phyloP scores from a whole-genome alignment of 37 sponge, comb jelly and placozoan genomes.

The Haliclona indistincta region DNA sequence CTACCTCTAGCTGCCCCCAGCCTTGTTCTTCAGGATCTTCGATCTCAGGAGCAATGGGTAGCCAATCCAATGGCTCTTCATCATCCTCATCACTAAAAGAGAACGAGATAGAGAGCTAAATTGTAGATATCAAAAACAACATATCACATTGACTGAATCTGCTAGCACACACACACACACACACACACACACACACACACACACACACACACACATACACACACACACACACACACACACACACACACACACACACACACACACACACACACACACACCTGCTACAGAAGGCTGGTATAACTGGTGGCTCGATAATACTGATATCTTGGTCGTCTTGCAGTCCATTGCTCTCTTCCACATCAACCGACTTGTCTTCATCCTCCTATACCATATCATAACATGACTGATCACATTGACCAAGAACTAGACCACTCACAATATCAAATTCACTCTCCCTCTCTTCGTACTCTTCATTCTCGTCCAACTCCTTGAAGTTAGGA shows the following conservation, averaged over 20 bases:
- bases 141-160: slow-evolving; percentile 35
- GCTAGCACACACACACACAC: slow-evolving; percentile 1
- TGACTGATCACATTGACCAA: too few relatives aligned
- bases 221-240: background rate
- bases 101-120: too few relatives aligned
- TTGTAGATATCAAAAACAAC: too few relatives aligned
- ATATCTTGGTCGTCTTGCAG: slow-evolving; percentile 27
- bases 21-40: slow-evolving; percentile 97
- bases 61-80: slow-evolving; percentile 78
- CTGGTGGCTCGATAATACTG: slow-evolving; percentile 26
- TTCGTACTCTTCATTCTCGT: slow-evolving; percentile 96
- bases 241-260: too few relatives aligned
- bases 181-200: slow-evolving; percentile 4
- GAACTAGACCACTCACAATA: slow-evolving; percentile 61
- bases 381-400: slow-evolving; percentile 34
- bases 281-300: slow-evolving; percentile 92
- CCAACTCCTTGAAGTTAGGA: slow-evolving; percentile 97
- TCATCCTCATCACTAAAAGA: slow-evolving; percentile 71
- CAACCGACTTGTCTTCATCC: slow-evolving; percentile 69
- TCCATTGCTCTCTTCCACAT: background rate
- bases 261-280: too few relatives aligned
- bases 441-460: slow-evolving; percentile 98
- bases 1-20: slow-evolving; percentile 96
- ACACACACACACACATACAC: background rate
- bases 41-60: slow-evolving; percentile 93